These are phyloP conservation scores for Tetraneura akinire DNA, from an alignment of 1,140 invertebrate species.

Conservation along the genomic window DNA sequence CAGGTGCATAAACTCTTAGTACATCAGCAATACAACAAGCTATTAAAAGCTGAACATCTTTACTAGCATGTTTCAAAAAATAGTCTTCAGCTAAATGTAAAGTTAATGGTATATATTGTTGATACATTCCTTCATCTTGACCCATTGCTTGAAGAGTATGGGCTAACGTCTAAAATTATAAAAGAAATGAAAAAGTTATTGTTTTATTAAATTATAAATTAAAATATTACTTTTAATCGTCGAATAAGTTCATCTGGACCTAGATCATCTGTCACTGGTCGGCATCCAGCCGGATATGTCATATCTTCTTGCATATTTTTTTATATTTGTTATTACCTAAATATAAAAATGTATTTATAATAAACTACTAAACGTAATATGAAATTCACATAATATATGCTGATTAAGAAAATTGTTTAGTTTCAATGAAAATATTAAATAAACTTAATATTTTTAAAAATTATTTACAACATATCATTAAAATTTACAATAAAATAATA, in stretches of 20 bases:
- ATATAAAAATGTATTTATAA: not conserved
- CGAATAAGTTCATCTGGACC: constrained; percentile 93
- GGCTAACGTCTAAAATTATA: constrained; percentile 70
- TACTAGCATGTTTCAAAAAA: constrained; percentile 85
- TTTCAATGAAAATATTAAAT: too few species aligned
- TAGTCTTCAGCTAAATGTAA: constrained; percentile 90
- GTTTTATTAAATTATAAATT: not conserved
- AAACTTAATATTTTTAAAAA: too few species aligned
- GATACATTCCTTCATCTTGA: constrained; percentile 90
- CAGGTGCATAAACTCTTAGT: constrained; percentile 95
- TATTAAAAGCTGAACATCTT: constrained; percentile 91
- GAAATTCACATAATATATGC: too few species aligned
- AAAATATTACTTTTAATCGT: constrained; percentile 75
- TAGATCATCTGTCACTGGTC: constrained; percentile 87
- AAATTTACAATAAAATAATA: too few species aligned
- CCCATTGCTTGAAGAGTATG: constrained; percentile 95
- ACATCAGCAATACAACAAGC: constrained; percentile 98
- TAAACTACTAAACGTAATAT: too few species aligned
- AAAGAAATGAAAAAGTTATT: not conserved
- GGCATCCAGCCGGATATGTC: constrained; percentile 82
- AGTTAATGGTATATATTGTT: constrained; percentile 91
- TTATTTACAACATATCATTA: too few species aligned
- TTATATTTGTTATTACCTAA: constrained; percentile 3
- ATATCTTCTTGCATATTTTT: constrained; percentile 65
- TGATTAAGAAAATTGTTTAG: too few species aligned